These are phyloP conservation scores for Eospalax fontanierii DNA, from an alignment of 2,797 vertebrate species.

Conservation along the genomic window DNA sequence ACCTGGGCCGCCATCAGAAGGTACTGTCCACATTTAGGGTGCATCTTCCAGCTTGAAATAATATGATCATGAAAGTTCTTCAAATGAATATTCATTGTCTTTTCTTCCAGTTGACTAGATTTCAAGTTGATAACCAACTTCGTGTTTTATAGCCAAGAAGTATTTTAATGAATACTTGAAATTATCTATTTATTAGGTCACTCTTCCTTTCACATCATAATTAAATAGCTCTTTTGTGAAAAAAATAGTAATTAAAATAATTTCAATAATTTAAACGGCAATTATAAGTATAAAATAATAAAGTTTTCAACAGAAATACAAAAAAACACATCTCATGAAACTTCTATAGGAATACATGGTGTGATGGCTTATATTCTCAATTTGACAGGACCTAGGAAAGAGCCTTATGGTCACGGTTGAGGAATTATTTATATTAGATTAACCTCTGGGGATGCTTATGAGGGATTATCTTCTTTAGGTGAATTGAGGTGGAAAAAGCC, in stretches of 20 bases:
- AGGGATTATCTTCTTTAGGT: not conserved
- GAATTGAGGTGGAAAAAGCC: not conserved
- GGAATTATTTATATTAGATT: not conserved
- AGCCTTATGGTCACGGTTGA: not conserved
- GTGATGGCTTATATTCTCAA: not conserved
- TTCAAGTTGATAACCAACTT: too few species aligned
- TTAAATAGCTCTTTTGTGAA: not conserved
- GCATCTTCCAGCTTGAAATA: too few species aligned
- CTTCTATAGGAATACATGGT: too few species aligned
- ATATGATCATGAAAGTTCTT: too few species aligned
- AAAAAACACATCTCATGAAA: not conserved
- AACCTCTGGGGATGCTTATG: not conserved
- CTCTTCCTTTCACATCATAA: not conserved
- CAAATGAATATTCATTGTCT: too few species aligned
- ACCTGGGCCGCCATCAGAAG: too few species aligned
- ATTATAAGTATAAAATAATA: not conserved
- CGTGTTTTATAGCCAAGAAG: not conserved
- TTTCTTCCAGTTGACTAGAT: too few species aligned
- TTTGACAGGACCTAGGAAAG: not conserved
- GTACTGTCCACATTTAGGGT: too few species aligned
- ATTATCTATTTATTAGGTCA: not conserved
- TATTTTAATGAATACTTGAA: not conserved
- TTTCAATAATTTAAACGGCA: not conserved
- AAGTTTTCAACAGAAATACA: not conserved
- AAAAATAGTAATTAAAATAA: not conserved